These are phyloP conservation scores for Epinephelus malabaricus DNA, from an alignment of 2,797 vertebrate species.

Conservation along the genomic window DNA sequence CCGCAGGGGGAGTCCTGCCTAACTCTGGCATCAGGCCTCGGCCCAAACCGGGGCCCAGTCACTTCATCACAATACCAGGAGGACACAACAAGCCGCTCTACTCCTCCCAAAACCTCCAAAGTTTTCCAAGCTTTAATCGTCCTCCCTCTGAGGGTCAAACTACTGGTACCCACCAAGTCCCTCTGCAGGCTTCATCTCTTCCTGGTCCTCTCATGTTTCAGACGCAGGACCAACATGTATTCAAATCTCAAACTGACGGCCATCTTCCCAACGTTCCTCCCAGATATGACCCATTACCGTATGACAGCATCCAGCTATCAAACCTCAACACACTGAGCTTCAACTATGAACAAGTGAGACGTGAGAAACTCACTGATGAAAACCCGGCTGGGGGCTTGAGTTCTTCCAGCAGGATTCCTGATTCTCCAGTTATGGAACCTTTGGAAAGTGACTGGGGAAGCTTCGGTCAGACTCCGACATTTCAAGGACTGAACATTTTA, in stretches of 20 bases:
- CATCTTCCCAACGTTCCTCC: not conserved
- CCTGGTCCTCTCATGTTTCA: not conserved
- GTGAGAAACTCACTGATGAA: not conserved
- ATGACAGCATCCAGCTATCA: not conserved
- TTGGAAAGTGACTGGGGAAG: not conserved
- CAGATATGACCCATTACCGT: not conserved
- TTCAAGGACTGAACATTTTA: not conserved
- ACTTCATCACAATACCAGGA: constrained; percentile 16
- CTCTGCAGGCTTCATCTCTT: constrained; percentile 2
- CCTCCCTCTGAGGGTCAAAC: constrained; percentile 2
- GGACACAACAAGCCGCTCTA: not conserved
- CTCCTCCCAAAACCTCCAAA: not conserved
- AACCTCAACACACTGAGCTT: not conserved
- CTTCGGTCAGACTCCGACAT: not conserved
- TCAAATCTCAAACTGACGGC: too few species aligned
- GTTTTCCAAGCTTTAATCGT: not conserved
- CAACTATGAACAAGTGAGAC: not conserved
- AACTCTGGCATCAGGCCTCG: not conserved
- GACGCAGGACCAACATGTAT: not conserved
- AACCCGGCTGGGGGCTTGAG: not conserved
- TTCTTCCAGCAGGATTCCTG: not conserved
- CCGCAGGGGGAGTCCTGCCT: not conserved
- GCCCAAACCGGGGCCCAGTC: constrained; percentile 17
- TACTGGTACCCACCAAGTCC: not conserved
- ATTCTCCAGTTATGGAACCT: not conserved